A percentile compares a stretch with the other conserved stretches of the same genome.
Conservation (phyloP, 2,797 vertebrate genomes). For the Garrulus glandarius region DNA sequence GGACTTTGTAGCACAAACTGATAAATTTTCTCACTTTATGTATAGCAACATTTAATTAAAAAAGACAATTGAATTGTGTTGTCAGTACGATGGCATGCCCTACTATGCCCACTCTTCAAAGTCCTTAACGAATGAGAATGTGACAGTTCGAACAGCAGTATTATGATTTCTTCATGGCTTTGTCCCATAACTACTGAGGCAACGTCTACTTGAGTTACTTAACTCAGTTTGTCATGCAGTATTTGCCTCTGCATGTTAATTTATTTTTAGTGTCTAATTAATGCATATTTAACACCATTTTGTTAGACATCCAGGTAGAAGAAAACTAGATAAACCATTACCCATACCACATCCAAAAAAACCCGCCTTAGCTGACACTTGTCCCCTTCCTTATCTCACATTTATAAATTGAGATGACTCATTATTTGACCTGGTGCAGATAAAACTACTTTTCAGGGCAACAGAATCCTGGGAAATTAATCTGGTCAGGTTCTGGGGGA, state of each 20-base stretch:
- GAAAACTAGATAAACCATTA: not conserved
- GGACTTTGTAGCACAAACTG: not conserved
- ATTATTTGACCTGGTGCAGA: not conserved
- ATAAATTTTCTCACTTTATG: not conserved
- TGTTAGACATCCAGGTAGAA: slow-evolving; percentile 17
- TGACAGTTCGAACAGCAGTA: not conserved
- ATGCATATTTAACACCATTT: slow-evolving; percentile 24
- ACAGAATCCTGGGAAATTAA: not conserved
- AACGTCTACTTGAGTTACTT: not conserved
- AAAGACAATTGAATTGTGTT: not conserved
- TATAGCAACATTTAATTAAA: not conserved
- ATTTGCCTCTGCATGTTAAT: not conserved
- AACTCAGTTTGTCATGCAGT: not conserved
- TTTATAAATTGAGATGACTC: not conserved
- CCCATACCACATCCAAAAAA: not conserved
- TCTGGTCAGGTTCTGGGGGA: slow-evolving; percentile 1
- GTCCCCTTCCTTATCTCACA: not conserved
- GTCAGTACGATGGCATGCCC: not conserved
- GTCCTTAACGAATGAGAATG: not conserved
- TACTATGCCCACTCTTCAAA: not conserved
- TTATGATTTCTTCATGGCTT: not conserved
- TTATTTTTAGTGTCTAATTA: slow-evolving; percentile 21
- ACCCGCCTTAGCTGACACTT: not conserved
- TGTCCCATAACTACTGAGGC: not conserved
- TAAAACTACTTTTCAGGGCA: not conserved